phyloP scores from a whole-genome alignment of 2,797 vertebrate genomes.

The Coregonus ussuriensis region DNA sequence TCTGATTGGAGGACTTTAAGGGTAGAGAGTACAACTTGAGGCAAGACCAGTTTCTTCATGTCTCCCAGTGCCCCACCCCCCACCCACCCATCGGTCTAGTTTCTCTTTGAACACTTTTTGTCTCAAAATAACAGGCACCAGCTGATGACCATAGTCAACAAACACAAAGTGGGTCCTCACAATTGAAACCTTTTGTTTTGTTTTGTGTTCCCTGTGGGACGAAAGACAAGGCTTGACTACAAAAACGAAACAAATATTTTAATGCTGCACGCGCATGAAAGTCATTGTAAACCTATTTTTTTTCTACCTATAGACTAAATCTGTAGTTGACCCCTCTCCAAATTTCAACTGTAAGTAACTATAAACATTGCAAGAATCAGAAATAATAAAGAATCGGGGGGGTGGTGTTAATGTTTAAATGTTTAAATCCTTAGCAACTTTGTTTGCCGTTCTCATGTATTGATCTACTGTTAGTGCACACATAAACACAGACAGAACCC shows the following conservation, averaged over 20 bases:
- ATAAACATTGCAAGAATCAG: neutral
- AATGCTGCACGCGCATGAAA: neutral
- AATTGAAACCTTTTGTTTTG: slow-evolving; percentile 3
- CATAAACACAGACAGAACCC: slow-evolving; percentile 18
- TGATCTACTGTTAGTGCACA: slow-evolving; percentile 11
- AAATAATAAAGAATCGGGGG: neutral
- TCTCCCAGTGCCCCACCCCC: neutral
- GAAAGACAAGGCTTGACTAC: slow-evolving; percentile 5
- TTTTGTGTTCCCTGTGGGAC: neutral
- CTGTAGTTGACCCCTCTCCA: neutral
- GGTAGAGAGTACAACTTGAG: neutral
- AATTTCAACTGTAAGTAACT: neutral
- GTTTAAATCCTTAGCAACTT: neutral
- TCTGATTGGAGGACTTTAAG: slow-evolving; percentile 5
- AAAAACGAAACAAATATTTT: neutral
- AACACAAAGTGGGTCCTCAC: slow-evolving; percentile 12
- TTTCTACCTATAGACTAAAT: neutral
- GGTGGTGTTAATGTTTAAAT: neutral
- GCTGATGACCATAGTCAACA: slow-evolving; percentile 21
- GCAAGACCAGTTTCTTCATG: neutral
- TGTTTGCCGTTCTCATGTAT: slow-evolving; percentile 11
- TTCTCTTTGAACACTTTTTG: too few species aligned
- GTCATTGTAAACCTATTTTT: neutral
- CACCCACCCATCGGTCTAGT: too few species aligned
- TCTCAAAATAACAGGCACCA: slow-evolving; percentile 22